Evolutionary conservation across 2,113 vertebrate species (phyloP).

Genomic region (Caloenas nicobarica): DNA sequence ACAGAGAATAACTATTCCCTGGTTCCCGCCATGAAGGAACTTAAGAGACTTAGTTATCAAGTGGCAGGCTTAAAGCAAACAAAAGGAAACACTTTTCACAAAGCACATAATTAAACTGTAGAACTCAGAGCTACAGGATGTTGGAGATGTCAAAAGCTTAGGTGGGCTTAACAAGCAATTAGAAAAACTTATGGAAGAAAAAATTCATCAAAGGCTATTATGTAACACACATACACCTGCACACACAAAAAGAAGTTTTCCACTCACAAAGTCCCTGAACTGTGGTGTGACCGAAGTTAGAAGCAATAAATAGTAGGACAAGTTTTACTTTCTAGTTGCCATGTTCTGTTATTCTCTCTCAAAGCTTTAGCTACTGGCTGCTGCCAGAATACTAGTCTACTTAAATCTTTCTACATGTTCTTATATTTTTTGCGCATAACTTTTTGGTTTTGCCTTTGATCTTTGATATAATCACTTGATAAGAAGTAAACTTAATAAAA

Average conservation of each 20-base stretch:
- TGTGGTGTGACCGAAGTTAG: not conserved
- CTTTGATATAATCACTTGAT: not conserved
- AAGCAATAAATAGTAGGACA: not conserved
- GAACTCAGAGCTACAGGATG: not conserved
- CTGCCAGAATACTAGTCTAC: not conserved
- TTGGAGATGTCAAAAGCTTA: conserved; percentile 34
- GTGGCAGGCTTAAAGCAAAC: conserved; percentile 25
- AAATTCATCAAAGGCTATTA: not conserved
- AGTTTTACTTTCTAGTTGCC: not conserved
- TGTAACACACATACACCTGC: not conserved
- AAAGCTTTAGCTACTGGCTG: not conserved
- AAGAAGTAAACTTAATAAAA: not conserved
- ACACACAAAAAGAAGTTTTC: not conserved
- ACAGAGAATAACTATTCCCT: not conserved
- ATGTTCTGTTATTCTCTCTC: not conserved
- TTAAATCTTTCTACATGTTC: not conserved
- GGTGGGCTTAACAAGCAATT: conserved; percentile 13
- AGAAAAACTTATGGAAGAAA: not conserved
- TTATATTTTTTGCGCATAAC: not conserved
- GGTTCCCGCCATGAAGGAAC: not conserved
- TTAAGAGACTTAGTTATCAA: not conserved
- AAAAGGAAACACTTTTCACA: conserved; percentile 42
- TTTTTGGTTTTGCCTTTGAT: not conserved
- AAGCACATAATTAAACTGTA: conserved; percentile 26
- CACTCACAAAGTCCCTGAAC: not conserved